Evolutionary conservation across 2,113 vertebrate genomes (phyloP).

Genomic region (Notiomystis cincta): DNA sequence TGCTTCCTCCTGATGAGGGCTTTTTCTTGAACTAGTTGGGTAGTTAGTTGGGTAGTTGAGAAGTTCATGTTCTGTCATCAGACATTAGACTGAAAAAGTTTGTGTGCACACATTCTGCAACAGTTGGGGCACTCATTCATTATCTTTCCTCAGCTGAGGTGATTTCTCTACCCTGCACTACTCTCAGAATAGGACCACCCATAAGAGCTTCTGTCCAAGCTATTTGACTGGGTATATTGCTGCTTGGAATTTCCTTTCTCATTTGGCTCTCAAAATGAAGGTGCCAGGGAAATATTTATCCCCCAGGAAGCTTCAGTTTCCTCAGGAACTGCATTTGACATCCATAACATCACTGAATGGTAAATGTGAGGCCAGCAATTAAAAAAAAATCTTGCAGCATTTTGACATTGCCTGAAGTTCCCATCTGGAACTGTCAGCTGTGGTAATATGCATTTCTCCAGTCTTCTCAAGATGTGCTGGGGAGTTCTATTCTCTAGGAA

Average conservation of each 20-base stretch:
- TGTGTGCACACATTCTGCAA: not conserved
- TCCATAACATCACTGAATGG: not conserved
- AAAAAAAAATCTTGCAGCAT: not conserved
- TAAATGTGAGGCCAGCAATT: not conserved
- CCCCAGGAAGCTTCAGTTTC: not conserved
- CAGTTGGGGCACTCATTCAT: not conserved
- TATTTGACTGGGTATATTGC: not conserved
- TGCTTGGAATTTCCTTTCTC: not conserved
- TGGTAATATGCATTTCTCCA: not conserved
- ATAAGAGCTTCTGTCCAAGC: not conserved
- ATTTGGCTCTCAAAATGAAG: not conserved
- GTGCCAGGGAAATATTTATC: not conserved
- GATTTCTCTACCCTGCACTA: not conserved
- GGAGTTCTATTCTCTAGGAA: not conserved
- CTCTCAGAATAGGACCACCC: not conserved
- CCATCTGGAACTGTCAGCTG: not conserved
- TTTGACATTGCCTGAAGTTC: not conserved
- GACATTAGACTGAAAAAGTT: not conserved
- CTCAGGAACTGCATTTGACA: not conserved
- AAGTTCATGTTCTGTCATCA: not conserved
- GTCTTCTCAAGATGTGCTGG: not conserved
- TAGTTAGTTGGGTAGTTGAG: not conserved
- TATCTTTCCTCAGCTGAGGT: not conserved
- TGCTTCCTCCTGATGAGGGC: not conserved
- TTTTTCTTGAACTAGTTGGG: not conserved